Evolutionary conservation across 2,113 vertebrate species (phyloP), one percentile per base, ranked within the genome.

Genomic region (Notechis scutatus): DNA sequence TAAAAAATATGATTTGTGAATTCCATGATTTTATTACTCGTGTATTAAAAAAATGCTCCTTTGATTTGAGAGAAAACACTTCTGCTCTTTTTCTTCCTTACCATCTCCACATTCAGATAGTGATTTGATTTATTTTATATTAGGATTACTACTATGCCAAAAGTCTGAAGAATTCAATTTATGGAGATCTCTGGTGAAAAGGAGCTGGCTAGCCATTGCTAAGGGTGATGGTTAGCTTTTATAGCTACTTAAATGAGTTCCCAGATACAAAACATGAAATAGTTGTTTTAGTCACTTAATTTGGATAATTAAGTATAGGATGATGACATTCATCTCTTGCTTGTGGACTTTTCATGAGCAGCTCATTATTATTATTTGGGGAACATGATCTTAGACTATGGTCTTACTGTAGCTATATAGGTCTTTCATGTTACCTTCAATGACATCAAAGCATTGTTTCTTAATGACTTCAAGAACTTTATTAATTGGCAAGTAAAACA

Each of bases 1-100:
- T 50, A 95, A 96, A 95, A 81, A 92, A 96, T 94, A 96, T 95
- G 94, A 96, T 95, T 97, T 94, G 94, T 85, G 92, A 96, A 93
- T 29, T 45, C 20, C 5, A 87, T 90, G 94, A 81, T 29, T 93
- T 93, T 91, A 90, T 89, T 91, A 93, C 4, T 93, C 29, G 34
- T 91, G 29, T 42, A 57, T 87, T 93, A 4, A 90, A 93, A 74
- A 69, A 45, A 89, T 86, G n/a, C 12, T 6, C n/a, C 54, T 94
- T 94, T 94, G 10, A n/a, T 47, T 90, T 94, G 92, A 90, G 93
- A 94, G 90, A 90, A 87, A 95, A n/a, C 91, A 34, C 61, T 89
- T 47, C 3, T 94, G 50, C 90, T 94, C 26, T 18, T 94, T 59
- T 55, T 91, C 59, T 91, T 94, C 87, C 86, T 64, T 85, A 0